phyloP scores from a whole-genome alignment of 2,888 invertebrate genomes.

The Anarsia innoxiella region DNA sequence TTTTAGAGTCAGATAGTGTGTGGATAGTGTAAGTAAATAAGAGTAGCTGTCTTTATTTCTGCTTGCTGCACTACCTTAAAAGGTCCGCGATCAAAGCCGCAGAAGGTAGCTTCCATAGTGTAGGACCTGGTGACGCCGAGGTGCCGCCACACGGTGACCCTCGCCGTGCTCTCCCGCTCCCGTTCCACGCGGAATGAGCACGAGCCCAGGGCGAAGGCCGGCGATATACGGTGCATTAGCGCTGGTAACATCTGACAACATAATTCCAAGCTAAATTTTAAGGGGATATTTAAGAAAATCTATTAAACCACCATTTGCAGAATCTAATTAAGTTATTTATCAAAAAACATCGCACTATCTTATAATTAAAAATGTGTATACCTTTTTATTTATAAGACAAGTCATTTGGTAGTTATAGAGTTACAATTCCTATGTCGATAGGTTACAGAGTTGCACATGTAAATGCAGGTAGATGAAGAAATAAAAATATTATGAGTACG shows the following conservation, averaged over 20 bases:
- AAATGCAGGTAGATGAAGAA: conserved; percentile 11
- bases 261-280: no score
- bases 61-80: conserved; percentile 81
- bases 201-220: conserved; percentile 81
- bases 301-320: not conserved
- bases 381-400: no score
- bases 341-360: no score
- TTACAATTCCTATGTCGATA: no score
- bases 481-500: not conserved
- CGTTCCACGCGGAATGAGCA: conserved; percentile 86
- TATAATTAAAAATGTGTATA: no score
- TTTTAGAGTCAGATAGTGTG: no score
- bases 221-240: conserved; percentile 80
- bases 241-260: conserved; percentile 79
- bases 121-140: conserved; percentile 84
- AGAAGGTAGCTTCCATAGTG: conserved; percentile 92
- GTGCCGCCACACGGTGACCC: conserved; percentile 90
- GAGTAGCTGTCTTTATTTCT: no score
- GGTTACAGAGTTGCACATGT: no score
- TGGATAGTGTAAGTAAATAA: no score
- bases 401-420: no score
- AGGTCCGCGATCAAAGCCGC: conserved; percentile 86
- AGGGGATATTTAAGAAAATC: not conserved
- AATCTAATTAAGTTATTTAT: no score
- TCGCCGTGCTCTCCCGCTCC: conserved; percentile 86